A percentile compares a stretch with the other conserved stretches of the same genome.
Evolutionary conservation across 2,797 vertebrate genomes (phyloP).

Genomic region (Sebastolobus altivelis): DNA sequence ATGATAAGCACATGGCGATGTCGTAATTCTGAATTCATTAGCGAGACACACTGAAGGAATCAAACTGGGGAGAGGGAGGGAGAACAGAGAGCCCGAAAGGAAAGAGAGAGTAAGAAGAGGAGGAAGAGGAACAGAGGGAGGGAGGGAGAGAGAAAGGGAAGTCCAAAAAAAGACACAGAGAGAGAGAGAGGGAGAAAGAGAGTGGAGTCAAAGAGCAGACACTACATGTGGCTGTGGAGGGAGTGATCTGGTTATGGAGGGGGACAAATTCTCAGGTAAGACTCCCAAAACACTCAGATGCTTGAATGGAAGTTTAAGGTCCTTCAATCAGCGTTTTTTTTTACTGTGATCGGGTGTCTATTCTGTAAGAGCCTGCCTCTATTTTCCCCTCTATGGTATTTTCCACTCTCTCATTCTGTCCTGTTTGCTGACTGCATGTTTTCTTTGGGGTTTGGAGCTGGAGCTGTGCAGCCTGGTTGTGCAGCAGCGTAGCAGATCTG

Average conservation of each 20-base stretch:
- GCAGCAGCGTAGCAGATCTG: constrained; percentile 55
- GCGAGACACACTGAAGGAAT: constrained; percentile 83
- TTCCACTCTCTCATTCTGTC: constrained; percentile 82
- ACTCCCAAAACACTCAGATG: constrained; percentile 38
- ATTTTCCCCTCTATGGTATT: constrained; percentile 75
- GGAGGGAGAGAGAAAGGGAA: constrained; percentile 75
- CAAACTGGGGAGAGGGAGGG: constrained; percentile 68
- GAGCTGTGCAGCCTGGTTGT: constrained; percentile 57
- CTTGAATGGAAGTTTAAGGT: constrained; percentile 22
- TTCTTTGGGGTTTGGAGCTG: constrained; percentile 76
- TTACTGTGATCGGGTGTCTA: constrained; percentile 40
- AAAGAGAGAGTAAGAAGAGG: constrained; percentile 60
- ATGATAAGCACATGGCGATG: constrained; percentile 88
- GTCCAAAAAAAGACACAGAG: constrained; percentile 79
- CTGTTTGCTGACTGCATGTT: constrained; percentile 82
- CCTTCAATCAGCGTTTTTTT: constrained; percentile 20
- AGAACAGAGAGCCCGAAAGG: constrained; percentile 46
- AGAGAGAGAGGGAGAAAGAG: constrained; percentile 46
- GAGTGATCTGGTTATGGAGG: constrained; percentile 85
- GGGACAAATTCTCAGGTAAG: constrained; percentile 90
- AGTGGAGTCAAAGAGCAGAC: constrained; percentile 74
- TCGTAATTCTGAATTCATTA: constrained; percentile 84
- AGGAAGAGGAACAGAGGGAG: constrained; percentile 65
- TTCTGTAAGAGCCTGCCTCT: constrained; percentile 53
- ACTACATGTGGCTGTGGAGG: constrained; percentile 83